phyloP scores from a whole-genome alignment of 2,888 invertebrate species.

The Plebejus argus region DNA sequence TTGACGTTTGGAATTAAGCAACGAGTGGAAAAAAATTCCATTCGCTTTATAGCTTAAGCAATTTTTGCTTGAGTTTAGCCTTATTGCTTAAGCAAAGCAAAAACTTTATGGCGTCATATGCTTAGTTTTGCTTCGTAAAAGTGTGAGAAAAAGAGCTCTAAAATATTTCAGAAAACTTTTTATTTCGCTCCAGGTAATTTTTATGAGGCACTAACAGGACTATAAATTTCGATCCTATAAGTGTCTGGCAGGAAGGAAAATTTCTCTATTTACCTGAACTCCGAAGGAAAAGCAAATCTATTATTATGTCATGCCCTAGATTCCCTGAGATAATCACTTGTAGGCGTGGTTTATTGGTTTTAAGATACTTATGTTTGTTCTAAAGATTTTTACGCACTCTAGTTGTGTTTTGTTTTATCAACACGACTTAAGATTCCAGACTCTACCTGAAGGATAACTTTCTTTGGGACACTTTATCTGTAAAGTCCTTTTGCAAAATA shows the following conservation, averaged over 20 bases:
- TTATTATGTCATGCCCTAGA: slow-evolving; percentile 16
- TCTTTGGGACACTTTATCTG: too few species aligned
- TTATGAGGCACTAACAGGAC: neutral
- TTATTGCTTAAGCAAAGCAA: neutral
- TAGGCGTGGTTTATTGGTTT: neutral
- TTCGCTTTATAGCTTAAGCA: neutral
- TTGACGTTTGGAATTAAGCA: neutral
- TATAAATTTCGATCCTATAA: neutral
- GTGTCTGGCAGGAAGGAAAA: neutral
- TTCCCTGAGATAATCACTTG: neutral
- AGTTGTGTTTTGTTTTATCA: neutral
- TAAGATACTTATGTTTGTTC: neutral
- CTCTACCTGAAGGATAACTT: too few species aligned
- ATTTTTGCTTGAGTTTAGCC: neutral
- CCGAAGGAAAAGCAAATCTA: neutral
- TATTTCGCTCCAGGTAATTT: neutral
- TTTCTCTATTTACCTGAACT: neutral
- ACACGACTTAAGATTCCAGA: too few species aligned
- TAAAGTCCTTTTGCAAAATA: too few species aligned
- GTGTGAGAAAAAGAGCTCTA: neutral
- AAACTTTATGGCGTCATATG: neutral
- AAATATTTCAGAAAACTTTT: neutral
- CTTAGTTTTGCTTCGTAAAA: neutral
- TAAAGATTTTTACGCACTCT: neutral
- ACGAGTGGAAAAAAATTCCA: neutral